Base-by-base conservation (phyloP, 2,113 vertebrate species). In the Percopsis transmontana region DNA sequence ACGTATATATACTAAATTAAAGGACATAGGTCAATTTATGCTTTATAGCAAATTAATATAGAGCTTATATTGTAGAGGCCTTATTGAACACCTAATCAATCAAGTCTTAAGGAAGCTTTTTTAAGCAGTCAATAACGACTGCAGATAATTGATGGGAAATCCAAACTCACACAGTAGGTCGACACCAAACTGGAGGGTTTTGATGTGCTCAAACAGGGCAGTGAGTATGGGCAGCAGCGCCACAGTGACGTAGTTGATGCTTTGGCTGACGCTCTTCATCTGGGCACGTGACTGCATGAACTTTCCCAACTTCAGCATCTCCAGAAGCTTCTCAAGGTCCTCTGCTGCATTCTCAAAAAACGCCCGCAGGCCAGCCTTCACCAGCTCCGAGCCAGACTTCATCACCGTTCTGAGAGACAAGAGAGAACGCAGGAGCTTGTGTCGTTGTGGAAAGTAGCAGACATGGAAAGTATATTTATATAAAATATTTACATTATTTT, bases 341-440 rank as follows among this genome's bases (percentile, higher is more conserved):
- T 99, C 97, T 0, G 96, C 92, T 9, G 96, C 97, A 48, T 94
- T 97, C 87, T 99, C 96, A 79, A 99, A 99, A 91, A 99, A 98
- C 0, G 92, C 84, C 57, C 93, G 91, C 1, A 99, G 77, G 13
- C 95, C 94, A 0, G 95, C 97, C 85, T 98, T 98, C 70, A 99
- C 96, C 77, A 97, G 89, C 90, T 99, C 97, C 0, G 95, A 92
- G 68, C 97, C 96, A 0, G 96, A 98, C 87, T 97, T 99, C 97
- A 99, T 97, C 80, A 99, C 97, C 0, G 96, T 99, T 79, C 97
- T 99, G 80, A 15, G 38, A 15, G 2, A 51, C 5, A 38, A 6
- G 45, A 18, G 16, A 2, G 23, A 3, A 33, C 7, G 12, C 3
- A 48, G 16, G 15, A 2, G 16, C 18, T 61, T 10, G 9, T 2